phyloP scores from a whole-genome alignment of 2,797 vertebrate species.

The Poeciliopsis paucimaculata region DNA sequence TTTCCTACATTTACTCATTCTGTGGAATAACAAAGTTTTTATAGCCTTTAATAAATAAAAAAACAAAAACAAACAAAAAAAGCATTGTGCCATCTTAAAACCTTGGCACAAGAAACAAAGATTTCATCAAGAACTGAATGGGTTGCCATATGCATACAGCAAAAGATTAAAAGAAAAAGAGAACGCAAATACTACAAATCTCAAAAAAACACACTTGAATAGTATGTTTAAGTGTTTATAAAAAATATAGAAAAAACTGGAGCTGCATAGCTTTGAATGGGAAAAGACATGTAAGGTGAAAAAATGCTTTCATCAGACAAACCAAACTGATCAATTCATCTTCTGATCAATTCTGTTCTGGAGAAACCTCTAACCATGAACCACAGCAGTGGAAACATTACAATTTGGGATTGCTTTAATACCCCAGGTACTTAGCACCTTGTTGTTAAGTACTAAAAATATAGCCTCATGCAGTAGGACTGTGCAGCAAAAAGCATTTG shows the following conservation, averaged over 20 bases:
- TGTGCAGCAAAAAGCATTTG: not conserved
- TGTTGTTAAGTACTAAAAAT: not conserved
- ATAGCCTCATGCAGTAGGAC: not conserved
- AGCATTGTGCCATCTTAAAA: not conserved
- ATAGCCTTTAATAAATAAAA: not conserved
- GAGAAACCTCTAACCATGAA: not conserved
- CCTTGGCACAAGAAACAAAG: not conserved
- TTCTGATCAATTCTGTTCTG: not conserved
- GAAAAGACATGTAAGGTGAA: not conserved
- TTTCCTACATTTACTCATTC: not conserved
- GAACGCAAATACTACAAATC: not conserved
- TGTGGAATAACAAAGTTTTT: not conserved
- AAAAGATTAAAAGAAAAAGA: not conserved
- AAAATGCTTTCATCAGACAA: not conserved
- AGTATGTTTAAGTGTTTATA: not conserved
- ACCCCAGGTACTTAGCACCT: not conserved
- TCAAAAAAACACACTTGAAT: not conserved
- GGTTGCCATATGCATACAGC: not conserved
- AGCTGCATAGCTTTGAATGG: not conserved
- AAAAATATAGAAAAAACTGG: not conserved
- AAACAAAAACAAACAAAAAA: not conserved
- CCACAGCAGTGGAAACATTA: not conserved
- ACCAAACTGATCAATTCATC: not conserved
- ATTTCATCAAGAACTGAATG: not conserved
- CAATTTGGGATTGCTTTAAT: not conserved